These are phyloP conservation scores for Catharus bicknelli DNA, from an alignment of 2,113 vertebrate species.

Conservation along the genomic window DNA sequence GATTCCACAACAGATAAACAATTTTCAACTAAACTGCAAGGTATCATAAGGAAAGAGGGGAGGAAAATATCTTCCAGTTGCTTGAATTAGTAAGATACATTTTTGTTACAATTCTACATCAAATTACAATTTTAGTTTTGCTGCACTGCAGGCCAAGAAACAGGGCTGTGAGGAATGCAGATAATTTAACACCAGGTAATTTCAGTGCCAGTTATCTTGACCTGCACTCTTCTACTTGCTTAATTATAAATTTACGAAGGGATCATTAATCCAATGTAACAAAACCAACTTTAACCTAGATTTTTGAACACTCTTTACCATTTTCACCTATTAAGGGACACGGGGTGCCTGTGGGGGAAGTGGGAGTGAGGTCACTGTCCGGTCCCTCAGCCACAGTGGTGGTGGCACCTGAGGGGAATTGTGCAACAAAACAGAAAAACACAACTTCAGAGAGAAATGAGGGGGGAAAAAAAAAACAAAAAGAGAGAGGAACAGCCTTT, in stretches of 20 bases:
- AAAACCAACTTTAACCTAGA: background rate
- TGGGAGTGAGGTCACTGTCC: background rate
- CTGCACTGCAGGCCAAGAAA: background rate
- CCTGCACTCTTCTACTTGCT: background rate
- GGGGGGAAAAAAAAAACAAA: too few species aligned
- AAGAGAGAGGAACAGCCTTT: background rate
- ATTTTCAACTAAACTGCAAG: background rate
- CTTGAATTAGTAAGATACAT: background rate
- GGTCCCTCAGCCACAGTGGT: rapidly evolving
- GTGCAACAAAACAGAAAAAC: background rate
- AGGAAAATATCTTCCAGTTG: rapidly evolving
- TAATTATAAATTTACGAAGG: constrained; percentile 4
- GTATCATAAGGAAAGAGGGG: rapidly evolving
- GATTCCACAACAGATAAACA: background rate
- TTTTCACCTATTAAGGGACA: background rate
- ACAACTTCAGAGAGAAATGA: background rate
- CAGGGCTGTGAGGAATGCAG: background rate
- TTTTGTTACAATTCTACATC: background rate
- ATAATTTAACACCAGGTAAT: constrained; percentile 6
- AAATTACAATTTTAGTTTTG: background rate
- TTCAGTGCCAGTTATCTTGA: background rate
- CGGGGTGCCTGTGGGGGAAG: rapidly evolving
- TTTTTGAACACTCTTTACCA: background rate
- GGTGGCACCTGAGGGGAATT: background rate
- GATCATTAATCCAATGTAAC: background rate